These are phyloP conservation scores for Pammene fasciana DNA, from an alignment of 2,888 invertebrate genomes.

Conservation along the genomic window DNA sequence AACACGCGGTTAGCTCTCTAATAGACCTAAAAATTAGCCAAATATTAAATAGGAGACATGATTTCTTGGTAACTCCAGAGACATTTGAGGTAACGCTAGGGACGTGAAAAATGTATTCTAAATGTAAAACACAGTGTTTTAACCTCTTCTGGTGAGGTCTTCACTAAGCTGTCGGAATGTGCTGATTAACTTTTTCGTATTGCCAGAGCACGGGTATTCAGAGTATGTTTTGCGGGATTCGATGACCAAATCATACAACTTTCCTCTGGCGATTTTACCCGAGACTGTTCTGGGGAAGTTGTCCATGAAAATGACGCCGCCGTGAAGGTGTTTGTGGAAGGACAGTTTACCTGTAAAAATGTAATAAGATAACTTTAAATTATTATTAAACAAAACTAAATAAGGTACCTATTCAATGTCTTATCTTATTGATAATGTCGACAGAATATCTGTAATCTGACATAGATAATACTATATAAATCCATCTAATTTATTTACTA, in stretches of 20 bases:
- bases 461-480: too few species aligned
- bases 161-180: slow-evolving; percentile 5
- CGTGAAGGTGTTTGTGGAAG: slow-evolving; percentile 15
- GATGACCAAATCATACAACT: background rate
- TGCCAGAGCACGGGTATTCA: slow-evolving; percentile 1
- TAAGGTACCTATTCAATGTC: background rate
- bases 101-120: too few species aligned
- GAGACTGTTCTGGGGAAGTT: slow-evolving; percentile 25
- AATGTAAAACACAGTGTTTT: background rate
- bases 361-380: background rate
- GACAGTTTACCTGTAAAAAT: slow-evolving; percentile 17
- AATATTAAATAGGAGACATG: too few species aligned
- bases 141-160: background rate
- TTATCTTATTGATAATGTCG: background rate
- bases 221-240: background rate
- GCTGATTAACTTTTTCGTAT: slow-evolving; percentile 3
- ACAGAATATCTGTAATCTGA: too few species aligned
- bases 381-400: background rate
- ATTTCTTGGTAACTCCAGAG: too few species aligned
- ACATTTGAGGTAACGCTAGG: too few species aligned
- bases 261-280: slow-evolving; percentile 9
- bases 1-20: too few species aligned
- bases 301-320: slow-evolving; percentile 20
- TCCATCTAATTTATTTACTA: too few species aligned
- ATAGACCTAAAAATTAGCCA: too few species aligned